A percentile compares a stretch with the other conserved stretches of the same genome.
Conservation (phyloP, 1,140 invertebrate genomes). For the Eurytemora carolleeae region DNA sequence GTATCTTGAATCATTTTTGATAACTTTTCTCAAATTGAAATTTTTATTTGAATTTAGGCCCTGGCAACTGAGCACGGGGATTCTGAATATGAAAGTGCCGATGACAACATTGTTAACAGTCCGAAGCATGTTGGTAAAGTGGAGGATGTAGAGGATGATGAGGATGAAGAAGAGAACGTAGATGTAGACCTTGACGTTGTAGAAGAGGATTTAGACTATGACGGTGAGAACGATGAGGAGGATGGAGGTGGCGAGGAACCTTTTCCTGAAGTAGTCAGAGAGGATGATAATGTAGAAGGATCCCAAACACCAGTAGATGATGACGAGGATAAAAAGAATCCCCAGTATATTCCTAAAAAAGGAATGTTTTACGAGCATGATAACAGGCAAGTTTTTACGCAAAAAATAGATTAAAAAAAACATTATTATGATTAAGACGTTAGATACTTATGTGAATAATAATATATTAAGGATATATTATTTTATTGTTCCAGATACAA, state of each 20-base stretch:
- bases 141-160: not conserved
- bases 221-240: not conserved
- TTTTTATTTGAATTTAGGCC: no score
- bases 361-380: conserved; percentile 94
- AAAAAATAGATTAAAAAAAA: no score
- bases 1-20: no score
- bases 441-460: no score
- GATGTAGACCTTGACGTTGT: not conserved
- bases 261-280: not conserved
- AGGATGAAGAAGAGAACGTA: not conserved
- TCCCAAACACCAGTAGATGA: conserved; percentile 38
- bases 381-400: no score
- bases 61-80: not conserved
- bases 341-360: conserved; percentile 85
- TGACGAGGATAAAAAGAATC: conserved; percentile 84
- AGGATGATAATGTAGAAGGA: not conserved
- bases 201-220: not conserved
- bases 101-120: not conserved
- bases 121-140: not conserved
- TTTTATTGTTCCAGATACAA: no score
- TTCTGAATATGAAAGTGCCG: not conserved
- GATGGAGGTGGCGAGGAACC: not conserved
- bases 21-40: no score
- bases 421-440: no score
- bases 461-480: no score